phyloP scores from a whole-genome alignment of 2,888 invertebrate genomes.

The Dascillus cervinus region DNA sequence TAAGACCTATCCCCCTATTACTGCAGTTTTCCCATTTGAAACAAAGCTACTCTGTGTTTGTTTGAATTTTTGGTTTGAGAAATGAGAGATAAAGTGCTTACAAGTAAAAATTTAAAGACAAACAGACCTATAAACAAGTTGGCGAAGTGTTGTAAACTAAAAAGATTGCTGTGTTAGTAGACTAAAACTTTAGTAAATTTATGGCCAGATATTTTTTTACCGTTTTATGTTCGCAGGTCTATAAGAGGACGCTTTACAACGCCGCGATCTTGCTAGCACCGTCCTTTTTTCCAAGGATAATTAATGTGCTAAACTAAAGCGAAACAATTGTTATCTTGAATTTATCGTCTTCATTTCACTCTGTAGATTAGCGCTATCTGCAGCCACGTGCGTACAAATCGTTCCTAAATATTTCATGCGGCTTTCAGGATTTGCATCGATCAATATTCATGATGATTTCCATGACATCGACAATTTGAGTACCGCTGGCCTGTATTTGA shows the following conservation, averaged over 20 bases:
- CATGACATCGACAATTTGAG: background rate
- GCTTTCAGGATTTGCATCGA: background rate
- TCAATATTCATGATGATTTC: background rate
- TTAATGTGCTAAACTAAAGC: conserved; percentile 19
- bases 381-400: no score
- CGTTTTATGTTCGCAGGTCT: conserved; percentile 2
- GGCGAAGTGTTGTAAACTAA: conserved; percentile 10
- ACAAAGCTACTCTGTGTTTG: no score
- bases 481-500: conserved; percentile 9
- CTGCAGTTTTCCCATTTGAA: no score
- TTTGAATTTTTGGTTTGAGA: no score
- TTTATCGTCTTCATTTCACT: conserved; percentile 19
- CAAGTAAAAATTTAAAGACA: no score
- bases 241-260: conserved; percentile 5
- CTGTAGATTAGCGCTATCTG: conserved; percentile 17
- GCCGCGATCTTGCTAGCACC: conserved; percentile 5
- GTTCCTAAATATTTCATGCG: no score
- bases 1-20: no score
- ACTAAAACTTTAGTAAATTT: conserved; percentile 12
- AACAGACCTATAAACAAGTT: conserved; percentile 7
- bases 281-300: conserved; percentile 10
- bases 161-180: conserved; percentile 12
- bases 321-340: conserved; percentile 21
- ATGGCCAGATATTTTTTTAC: conserved; percentile 9
- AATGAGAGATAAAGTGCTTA: no score